phyloP scores from a whole-genome alignment of 2,113 vertebrate species.

The Dasyornis broadbenti region DNA sequence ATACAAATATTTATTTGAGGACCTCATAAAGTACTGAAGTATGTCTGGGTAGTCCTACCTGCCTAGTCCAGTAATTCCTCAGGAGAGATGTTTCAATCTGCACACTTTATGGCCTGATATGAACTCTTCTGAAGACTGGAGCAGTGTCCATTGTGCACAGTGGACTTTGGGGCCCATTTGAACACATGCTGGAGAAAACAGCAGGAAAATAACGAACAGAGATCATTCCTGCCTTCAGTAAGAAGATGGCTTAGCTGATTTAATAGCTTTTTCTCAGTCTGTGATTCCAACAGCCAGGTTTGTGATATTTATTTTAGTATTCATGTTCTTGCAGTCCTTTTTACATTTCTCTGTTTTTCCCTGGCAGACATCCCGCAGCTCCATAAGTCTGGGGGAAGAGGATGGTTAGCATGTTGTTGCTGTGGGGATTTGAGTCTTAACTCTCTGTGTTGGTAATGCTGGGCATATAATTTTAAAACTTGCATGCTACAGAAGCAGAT shows the following conservation, averaged over 20 bases:
- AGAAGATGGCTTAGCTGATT: conserved; percentile 48
- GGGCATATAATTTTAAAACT: conserved; percentile 55
- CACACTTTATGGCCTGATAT: background rate
- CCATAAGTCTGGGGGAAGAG: conserved; percentile 66
- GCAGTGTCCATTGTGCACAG: background rate
- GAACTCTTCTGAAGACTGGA: background rate
- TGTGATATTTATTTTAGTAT: conserved; percentile 64
- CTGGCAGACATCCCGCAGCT: conserved; percentile 65
- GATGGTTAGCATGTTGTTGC: conserved; percentile 63
- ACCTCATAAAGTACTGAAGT: background rate
- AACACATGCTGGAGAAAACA: background rate
- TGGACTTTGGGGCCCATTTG: background rate
- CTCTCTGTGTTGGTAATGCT: conserved; percentile 33
- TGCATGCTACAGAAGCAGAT: background rate
- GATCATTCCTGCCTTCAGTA: conserved; percentile 2
- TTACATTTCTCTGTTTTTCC: conserved; percentile 60
- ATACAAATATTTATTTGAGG: background rate
- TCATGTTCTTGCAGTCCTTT: conserved; percentile 64
- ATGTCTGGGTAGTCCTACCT: background rate
- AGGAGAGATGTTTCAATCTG: background rate
- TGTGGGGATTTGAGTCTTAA: conserved; percentile 61
- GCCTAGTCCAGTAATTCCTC: background rate
- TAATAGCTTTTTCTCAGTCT: conserved; percentile 59
- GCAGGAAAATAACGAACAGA: background rate
- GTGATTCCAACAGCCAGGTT: conserved; percentile 59